These are phyloP conservation scores for Psylliodes chrysocephalus DNA, from an alignment of 2,888 invertebrate species.

Conservation along the genomic window DNA sequence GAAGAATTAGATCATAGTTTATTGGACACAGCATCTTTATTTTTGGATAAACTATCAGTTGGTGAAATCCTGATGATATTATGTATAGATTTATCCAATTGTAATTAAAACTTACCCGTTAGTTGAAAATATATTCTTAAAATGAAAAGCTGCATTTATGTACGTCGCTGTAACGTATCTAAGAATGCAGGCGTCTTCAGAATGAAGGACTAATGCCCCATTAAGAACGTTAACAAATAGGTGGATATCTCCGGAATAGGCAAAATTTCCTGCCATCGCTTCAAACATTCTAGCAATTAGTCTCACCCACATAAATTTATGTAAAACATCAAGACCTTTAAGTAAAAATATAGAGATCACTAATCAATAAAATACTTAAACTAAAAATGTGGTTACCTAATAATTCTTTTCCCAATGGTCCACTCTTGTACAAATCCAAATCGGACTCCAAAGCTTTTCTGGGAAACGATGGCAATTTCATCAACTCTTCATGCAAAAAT, in stretches of 20 bases:
- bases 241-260: slow-evolving; percentile 96
- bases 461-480: slow-evolving; percentile 98
- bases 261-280: slow-evolving; percentile 97
- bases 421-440: slow-evolving; percentile 89
- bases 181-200: slow-evolving; percentile 95
- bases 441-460: slow-evolving; percentile 97
- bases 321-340: slow-evolving; percentile 89
- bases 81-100: neutral
- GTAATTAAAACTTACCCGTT: slow-evolving; percentile 77
- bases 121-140: slow-evolving; percentile 98
- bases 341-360: too few species aligned
- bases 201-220: slow-evolving; percentile 95
- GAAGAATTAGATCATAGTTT: too few species aligned
- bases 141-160: slow-evolving; percentile 97
- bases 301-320: slow-evolving; percentile 99
- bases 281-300: slow-evolving; percentile 96
- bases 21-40: too few species aligned
- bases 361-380: too few species aligned
- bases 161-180: slow-evolving; percentile 97
- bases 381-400: too few species aligned
- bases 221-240: slow-evolving; percentile 97
- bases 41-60: too few species aligned
- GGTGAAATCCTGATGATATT: too few species aligned
- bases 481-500: slow-evolving; percentile 97
- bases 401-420: slow-evolving; percentile 69